These are phyloP conservation scores for Heliconius eleuchia DNA, from an alignment of 1,140 invertebrate genomes.

Conservation along the genomic window DNA sequence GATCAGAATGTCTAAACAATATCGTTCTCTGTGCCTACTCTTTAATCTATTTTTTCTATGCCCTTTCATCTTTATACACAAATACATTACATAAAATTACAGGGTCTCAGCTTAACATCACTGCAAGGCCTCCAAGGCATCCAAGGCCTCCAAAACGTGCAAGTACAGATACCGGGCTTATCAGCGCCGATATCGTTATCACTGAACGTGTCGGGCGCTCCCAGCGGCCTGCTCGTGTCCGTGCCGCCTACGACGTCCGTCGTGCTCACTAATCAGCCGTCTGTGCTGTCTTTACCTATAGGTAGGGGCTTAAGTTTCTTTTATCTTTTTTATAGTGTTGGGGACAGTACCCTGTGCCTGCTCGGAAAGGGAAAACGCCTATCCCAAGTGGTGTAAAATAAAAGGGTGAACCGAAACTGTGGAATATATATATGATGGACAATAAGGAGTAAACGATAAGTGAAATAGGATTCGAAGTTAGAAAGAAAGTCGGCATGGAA, in stretches of 20 bases:
- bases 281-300: constrained; percentile 82
- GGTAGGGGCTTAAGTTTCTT: constrained; percentile 76
- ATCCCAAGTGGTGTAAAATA: too few species aligned
- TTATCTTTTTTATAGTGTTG: background rate
- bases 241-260: constrained; percentile 81
- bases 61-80: background rate
- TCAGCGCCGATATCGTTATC: constrained; percentile 90
- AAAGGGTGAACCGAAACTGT: too few species aligned
- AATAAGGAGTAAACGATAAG: too few species aligned
- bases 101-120: background rate
- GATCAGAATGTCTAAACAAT: too few species aligned
- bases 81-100: constrained; percentile 71
- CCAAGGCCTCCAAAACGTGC: constrained; percentile 89
- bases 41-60: too few species aligned
- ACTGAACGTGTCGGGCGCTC: constrained; percentile 84
- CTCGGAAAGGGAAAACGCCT: too few species aligned
- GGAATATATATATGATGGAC: too few species aligned
- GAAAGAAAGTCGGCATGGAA: too few species aligned
- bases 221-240: constrained; percentile 76
- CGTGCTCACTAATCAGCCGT: constrained; percentile 81
- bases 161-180: constrained; percentile 90
- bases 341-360: too few species aligned
- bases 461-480: too few species aligned
- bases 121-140: constrained; percentile 78
- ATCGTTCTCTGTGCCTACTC: too few species aligned